Evolutionary conservation across 2,888 invertebrate genomes (phyloP).

Genomic region (Tipula lateralis): DNA sequence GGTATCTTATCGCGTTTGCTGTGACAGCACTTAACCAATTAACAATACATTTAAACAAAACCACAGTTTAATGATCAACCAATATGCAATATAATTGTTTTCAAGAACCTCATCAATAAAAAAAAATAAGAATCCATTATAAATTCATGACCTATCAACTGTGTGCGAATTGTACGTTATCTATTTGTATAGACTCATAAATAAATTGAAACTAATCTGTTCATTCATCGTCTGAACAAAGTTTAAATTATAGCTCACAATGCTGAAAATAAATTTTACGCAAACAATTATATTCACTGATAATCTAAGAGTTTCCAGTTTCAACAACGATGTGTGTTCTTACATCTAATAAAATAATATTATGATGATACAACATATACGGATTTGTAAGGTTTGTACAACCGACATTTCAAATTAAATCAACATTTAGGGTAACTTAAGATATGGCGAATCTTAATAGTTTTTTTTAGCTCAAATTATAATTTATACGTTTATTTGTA

Average conservation of each 20-base stretch:
- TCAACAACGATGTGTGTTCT: not conserved
- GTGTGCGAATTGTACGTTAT: not conserved
- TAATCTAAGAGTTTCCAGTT: not conserved
- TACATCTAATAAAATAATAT: not conserved
- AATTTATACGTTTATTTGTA: not conserved
- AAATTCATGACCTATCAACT: not conserved
- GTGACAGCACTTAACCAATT: not conserved
- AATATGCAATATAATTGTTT: not conserved
- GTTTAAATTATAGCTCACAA: not conserved
- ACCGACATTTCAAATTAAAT: not conserved
- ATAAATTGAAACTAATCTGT: not conserved
- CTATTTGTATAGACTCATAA: not conserved
- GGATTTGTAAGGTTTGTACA: not conserved
- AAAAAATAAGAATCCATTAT: not conserved
- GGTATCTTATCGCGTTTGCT: not conserved
- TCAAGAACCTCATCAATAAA: not conserved
- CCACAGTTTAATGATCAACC: too few species aligned
- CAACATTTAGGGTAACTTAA: not conserved
- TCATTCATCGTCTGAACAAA: not conserved
- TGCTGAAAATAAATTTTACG: not conserved
- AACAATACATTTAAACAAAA: not conserved
- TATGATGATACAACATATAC: not conserved
- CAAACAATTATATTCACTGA: not conserved
- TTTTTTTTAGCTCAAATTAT: not conserved
- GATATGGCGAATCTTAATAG: not conserved